These are phyloP conservation scores for Sciurus niger DNA, from an alignment of 2,113 vertebrate species.

Conservation along the genomic window DNA sequence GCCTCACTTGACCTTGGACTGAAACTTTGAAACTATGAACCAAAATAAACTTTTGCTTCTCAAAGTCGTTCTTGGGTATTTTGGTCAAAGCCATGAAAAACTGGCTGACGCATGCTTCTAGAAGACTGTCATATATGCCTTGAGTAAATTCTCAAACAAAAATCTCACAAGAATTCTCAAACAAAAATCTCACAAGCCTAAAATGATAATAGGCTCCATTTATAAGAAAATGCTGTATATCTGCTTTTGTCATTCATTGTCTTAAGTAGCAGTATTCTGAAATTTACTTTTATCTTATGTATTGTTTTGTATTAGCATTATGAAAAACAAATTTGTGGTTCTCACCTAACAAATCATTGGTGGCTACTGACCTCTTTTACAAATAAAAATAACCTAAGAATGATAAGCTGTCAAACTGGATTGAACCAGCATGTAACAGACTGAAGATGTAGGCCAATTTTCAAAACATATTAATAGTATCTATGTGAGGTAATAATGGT, in stretches of 20 bases:
- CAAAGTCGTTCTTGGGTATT: too few species aligned
- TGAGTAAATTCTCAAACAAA: background rate
- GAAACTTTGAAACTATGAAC: too few species aligned
- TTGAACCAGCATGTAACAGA: background rate
- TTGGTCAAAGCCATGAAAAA: too few species aligned
- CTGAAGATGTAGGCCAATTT: background rate
- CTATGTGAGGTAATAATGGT: background rate
- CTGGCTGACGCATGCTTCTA: background rate
- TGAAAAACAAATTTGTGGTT: background rate
- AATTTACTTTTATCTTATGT: background rate
- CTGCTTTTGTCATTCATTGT: background rate
- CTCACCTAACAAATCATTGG: background rate
- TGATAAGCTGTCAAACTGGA: background rate
- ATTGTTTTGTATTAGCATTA: background rate
- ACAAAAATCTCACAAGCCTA: background rate
- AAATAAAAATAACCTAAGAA: background rate
- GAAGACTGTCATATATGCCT: background rate
- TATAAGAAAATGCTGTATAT: background rate
- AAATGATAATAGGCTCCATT: background rate
- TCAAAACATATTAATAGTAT: background rate
- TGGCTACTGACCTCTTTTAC: background rate
- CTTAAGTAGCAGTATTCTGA: background rate
- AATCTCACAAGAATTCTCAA: background rate
- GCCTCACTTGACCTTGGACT: too few species aligned
- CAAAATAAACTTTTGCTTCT: too few species aligned